These are phyloP conservation scores for Limulus polyphemus DNA, from an alignment of 2,888 invertebrate genomes.

Conservation along the genomic window DNA sequence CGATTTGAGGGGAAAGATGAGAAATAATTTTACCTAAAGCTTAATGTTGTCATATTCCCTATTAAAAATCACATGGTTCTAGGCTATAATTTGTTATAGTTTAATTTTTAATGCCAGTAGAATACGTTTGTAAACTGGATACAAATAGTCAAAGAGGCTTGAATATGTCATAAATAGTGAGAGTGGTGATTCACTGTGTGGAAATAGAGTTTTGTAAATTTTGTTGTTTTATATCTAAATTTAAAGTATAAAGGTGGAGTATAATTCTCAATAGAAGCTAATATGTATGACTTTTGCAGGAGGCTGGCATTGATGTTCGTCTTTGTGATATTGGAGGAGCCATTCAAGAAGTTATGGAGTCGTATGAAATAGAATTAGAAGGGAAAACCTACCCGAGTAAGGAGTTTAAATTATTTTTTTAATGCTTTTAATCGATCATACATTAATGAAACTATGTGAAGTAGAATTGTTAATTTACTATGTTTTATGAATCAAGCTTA, in stretches of 20 bases:
- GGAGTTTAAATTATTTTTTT: background rate
- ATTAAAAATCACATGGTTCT: too few species aligned
- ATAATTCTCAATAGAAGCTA: too few species aligned
- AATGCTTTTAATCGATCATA: constrained; percentile 1
- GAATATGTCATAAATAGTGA: too few species aligned
- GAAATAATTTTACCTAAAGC: too few species aligned
- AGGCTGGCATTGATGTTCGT: constrained; percentile 90
- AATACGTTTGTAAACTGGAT: too few species aligned
- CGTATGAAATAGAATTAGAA: constrained; percentile 93
- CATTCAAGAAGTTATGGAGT: constrained; percentile 99
- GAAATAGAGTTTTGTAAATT: background rate
- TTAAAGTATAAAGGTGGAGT: too few species aligned
- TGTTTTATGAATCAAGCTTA: too few species aligned
- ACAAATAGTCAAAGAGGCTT: too few species aligned
- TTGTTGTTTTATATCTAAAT: constrained; percentile 6
- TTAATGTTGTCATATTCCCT: too few species aligned
- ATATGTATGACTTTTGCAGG: constrained; percentile 35
- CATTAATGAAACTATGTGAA: background rate
- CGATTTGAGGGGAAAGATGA: too few species aligned
- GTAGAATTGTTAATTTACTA: background rate
- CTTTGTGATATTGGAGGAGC: constrained; percentile 91
- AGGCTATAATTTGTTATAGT: too few species aligned
- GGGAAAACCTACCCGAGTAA: constrained; percentile 77
- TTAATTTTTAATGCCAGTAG: too few species aligned
- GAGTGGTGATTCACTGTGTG: constrained; percentile 2